Evolutionary conservation across 2,888 invertebrate species (phyloP).

Genomic region (Caenorhabditis doughertyi): DNA sequence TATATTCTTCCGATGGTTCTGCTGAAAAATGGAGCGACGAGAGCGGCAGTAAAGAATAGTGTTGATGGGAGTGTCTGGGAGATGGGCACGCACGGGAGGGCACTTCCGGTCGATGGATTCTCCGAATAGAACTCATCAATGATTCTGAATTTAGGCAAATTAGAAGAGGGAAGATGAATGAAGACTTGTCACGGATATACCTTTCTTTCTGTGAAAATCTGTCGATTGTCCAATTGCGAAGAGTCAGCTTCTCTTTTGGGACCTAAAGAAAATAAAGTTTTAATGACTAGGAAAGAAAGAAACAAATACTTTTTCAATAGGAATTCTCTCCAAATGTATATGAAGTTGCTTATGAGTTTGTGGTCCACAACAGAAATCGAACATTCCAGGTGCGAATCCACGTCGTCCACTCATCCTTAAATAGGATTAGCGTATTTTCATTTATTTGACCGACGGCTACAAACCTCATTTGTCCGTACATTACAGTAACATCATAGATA

Average conservation of each 20-base stretch:
- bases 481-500: conserved; percentile 80
- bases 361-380: conserved; percentile 77
- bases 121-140: conserved; percentile 68
- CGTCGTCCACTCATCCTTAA: conserved; percentile 48
- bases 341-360: conserved; percentile 50
- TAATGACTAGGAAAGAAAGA: neutral
- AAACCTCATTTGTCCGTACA: conserved; percentile 78
- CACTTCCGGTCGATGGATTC: conserved; percentile 27
- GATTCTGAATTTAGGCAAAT: conserved; percentile 57
- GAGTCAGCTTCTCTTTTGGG: conserved; percentile 64
- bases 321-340: conserved; percentile 58
- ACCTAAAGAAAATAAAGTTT: conserved; percentile 43
- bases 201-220: conserved; percentile 75
- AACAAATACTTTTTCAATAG: conserved; percentile 32
- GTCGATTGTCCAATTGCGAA: conserved; percentile 73
- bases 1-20: conserved; percentile 68
- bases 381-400: conserved; percentile 78
- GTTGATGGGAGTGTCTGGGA: conserved; percentile 72
- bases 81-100: conserved; percentile 66
- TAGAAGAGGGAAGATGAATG: neutral
- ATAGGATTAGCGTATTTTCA: neutral
- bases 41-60: conserved; percentile 70
- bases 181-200: conserved; percentile 40
- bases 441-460: neutral
- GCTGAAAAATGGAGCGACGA: conserved; percentile 71